phyloP scores from a whole-genome alignment of 2,888 invertebrate genomes.

The Tiliacea citrago region DNA sequence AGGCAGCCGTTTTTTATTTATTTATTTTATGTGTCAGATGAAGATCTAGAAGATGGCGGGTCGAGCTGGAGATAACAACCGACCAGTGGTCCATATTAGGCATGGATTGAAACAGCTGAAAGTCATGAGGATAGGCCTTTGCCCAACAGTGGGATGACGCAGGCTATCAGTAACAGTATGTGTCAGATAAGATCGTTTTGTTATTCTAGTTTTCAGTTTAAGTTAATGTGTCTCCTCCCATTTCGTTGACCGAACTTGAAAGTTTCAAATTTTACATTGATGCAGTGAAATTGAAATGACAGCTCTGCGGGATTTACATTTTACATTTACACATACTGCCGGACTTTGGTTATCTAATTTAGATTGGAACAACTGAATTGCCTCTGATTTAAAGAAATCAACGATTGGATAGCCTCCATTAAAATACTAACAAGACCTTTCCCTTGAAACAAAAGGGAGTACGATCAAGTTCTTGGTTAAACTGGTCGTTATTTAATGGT shows the following conservation, averaged over 20 bases:
- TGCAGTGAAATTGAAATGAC: background rate
- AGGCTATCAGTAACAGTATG: background rate
- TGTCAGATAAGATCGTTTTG: background rate
- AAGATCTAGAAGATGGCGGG: too few species aligned
- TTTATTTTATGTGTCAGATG: too few species aligned
- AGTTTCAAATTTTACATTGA: background rate
- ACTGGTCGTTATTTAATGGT: background rate
- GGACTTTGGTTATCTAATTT: background rate
- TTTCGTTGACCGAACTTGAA: background rate
- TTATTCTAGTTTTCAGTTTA: background rate
- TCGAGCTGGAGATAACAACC: too few species aligned
- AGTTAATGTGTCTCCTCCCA: background rate
- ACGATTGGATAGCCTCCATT: background rate
- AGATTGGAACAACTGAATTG: background rate
- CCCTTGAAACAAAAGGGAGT: background rate
- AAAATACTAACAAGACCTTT: background rate
- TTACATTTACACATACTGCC: background rate
- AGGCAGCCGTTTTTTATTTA: too few species aligned
- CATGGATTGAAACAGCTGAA: too few species aligned
- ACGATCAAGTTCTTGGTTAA: slow-evolving; percentile 2
- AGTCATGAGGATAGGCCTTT: too few species aligned
- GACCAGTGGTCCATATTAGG: too few species aligned
- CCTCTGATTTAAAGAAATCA: slow-evolving; percentile 17
- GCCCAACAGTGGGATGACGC: too few species aligned
- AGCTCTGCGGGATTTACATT: background rate